phyloP scores from a whole-genome alignment of 1,140 invertebrate genomes.

The Diploscapter pachys region DNA sequence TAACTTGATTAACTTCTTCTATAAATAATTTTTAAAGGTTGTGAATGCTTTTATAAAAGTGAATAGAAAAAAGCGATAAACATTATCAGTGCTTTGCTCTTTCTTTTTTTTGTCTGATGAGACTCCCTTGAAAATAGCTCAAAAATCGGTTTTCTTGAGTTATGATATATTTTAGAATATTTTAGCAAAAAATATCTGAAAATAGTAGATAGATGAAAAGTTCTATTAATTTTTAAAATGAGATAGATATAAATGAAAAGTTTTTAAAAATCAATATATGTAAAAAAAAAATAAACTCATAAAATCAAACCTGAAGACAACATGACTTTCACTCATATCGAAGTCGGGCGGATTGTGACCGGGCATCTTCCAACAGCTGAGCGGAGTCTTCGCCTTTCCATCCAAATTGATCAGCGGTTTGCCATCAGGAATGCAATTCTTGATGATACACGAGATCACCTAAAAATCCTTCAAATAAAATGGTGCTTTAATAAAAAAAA shows the following conservation, averaged over 20 bases:
- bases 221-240: no score
- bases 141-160: no score
- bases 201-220: not conserved
- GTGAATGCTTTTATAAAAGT: no score
- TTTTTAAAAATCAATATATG: not conserved
- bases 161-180: no score
- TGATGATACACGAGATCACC: constrained; percentile 65
- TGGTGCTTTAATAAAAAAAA: constrained; percentile 65
- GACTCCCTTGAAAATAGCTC: no score
- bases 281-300: not conserved
- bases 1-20: constrained; percentile 1
- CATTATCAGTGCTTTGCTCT: no score
- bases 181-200: not conserved
- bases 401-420: constrained; percentile 73
- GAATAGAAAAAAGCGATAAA: no score
- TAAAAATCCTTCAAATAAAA: constrained; percentile 21
- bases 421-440: constrained; percentile 78
- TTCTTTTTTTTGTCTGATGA: no score
- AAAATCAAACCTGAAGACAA: constrained; percentile 70
- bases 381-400: constrained; percentile 78
- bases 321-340: constrained; percentile 82
- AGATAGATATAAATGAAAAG: not conserved
- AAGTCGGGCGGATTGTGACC: constrained; percentile 53
- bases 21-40: no score
- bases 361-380: constrained; percentile 63